Conservation (phyloP, 2,797 vertebrate genomes). For the Sciurus vulgaris region DNA sequence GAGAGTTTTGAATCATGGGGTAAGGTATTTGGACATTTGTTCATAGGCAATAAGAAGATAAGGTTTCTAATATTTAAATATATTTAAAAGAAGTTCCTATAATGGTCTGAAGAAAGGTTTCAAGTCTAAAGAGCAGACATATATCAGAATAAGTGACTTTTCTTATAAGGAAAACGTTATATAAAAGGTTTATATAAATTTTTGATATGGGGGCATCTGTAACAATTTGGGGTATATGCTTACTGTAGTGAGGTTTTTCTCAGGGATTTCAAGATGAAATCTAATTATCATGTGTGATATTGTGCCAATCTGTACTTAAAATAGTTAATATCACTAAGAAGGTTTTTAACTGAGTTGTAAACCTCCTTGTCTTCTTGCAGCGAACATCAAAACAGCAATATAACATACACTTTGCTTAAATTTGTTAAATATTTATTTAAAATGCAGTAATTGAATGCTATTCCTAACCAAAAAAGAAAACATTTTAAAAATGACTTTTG, state of each 20-base stretch:
- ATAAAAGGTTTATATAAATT: constrained; percentile 5
- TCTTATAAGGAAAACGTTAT: not conserved
- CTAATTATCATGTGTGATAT: not conserved
- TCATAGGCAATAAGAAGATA: not conserved
- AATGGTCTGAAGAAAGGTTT: not conserved
- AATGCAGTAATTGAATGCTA: not conserved
- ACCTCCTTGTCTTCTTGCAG: not conserved
- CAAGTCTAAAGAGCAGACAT: not conserved
- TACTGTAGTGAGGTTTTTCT: not conserved
- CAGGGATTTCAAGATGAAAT: constrained; percentile 33
- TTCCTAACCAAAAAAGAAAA: not conserved
- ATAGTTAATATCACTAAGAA: not conserved
- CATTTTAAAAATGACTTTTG: not conserved
- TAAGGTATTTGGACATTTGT: not conserved
- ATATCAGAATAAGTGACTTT: not conserved
- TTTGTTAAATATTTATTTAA: constrained; percentile 44
- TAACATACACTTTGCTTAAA: not conserved
- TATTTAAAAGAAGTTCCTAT: not conserved
- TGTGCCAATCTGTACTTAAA: not conserved
- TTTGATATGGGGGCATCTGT: constrained; percentile 18
- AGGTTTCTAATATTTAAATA: not conserved
- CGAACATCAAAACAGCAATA: not conserved
- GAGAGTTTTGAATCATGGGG: not conserved
- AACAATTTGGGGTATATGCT: constrained; percentile 17
- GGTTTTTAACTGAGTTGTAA: not conserved